Percentiles rank a stretch among this genome's conserved stretches.
These are phyloP conservation scores for Paedocypris micromegethes DNA, from an alignment of 2,797 vertebrate species.

Conservation along the genomic window DNA sequence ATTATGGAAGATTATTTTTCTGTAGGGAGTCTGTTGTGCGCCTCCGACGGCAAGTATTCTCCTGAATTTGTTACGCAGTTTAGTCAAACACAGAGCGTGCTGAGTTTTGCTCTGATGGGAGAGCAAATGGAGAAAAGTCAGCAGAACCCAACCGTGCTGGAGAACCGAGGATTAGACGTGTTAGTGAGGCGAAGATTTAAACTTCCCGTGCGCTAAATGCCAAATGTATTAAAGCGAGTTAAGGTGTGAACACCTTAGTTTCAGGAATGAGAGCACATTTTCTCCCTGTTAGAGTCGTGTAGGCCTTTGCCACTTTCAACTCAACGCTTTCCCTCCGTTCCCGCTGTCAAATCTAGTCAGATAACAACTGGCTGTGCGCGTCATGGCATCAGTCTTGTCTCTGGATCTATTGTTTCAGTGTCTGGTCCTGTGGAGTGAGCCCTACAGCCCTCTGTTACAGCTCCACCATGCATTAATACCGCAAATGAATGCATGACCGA, in stretches of 20 bases:
- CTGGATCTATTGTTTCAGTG: slow-evolving; percentile 56
- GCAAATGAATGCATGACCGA: slow-evolving; percentile 74
- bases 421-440: slow-evolving; percentile 58
- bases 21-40: slow-evolving; percentile 63
- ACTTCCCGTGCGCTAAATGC: too few relatives aligned
- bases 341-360: slow-evolving; percentile 30
- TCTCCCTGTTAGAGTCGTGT: neutral
- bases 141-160: neutral
- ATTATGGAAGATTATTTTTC: slow-evolving; percentile 64
- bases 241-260: slow-evolving; percentile 18
- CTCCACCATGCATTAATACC: slow-evolving; percentile 63
- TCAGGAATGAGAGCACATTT: slow-evolving; percentile 2
- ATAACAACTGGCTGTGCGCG: slow-evolving; percentile 8
- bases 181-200: neutral
- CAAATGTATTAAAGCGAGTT: too few relatives aligned
- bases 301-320: slow-evolving; percentile 15
- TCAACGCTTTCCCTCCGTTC: neutral
- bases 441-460: slow-evolving; percentile 55
- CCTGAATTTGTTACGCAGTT: slow-evolving; percentile 74
- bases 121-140: slow-evolving; percentile 5
- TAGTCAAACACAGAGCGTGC: slow-evolving; percentile 67
- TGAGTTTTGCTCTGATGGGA: slow-evolving; percentile 35
- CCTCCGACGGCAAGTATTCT: slow-evolving; percentile 57
- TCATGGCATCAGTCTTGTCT: slow-evolving; percentile 33
- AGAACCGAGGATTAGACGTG: slow-evolving; percentile 23